Evolutionary conservation across 2,113 vertebrate genomes (phyloP), one percentile per base, ranked within the genome.

Genomic region (Eleginops maclovinus): DNA sequence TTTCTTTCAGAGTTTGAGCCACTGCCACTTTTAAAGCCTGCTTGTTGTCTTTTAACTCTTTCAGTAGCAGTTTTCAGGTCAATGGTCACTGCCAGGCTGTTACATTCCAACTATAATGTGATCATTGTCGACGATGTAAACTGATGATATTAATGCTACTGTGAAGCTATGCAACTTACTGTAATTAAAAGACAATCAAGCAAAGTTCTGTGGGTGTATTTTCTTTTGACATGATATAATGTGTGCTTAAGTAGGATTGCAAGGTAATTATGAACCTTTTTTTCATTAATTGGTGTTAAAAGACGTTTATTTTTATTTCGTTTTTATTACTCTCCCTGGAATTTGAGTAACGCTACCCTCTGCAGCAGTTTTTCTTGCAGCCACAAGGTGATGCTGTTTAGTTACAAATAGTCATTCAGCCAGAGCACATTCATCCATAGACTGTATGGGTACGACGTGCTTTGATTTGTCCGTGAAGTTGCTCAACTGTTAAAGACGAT

Each of bases 361-460:
- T 73, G 36, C 31, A 19, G 11, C 22, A 40, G 40, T 89, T 90
- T n/a, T 12, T n/a, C 14, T 55, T 58, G 4, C 13, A 21, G 15
- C 89, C 94, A 94, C 90, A 81, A 85, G 91, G 78, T 82, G 91
- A 49, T 60, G 89, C 76, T 83, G 46, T 88, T 88, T 75, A 67
- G 36, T 62, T 82, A 44, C 22, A 79, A 79, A 90, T 82, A 44
- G n/a, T 76, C 26, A 14, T 22, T 28, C 28, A 13, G n/a, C 10
- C 2, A 0, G 2, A 41, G 3, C 9, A 4, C 2, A 4, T 41
- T 36, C 31, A 36, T 36, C 7, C 31, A 36, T 36, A 8, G 31
- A 36, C 5, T 36, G 40, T 10, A 11, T 17, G n/a, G n/a, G n/a
- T n/a, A n/a, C n/a, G 62, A 40, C n/a, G 44, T 16, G 44, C 7